Evolutionary conservation across 2,113 vertebrate genomes (phyloP), one percentile per base, ranked within the genome.

Genomic region (Bos indicus): DNA sequence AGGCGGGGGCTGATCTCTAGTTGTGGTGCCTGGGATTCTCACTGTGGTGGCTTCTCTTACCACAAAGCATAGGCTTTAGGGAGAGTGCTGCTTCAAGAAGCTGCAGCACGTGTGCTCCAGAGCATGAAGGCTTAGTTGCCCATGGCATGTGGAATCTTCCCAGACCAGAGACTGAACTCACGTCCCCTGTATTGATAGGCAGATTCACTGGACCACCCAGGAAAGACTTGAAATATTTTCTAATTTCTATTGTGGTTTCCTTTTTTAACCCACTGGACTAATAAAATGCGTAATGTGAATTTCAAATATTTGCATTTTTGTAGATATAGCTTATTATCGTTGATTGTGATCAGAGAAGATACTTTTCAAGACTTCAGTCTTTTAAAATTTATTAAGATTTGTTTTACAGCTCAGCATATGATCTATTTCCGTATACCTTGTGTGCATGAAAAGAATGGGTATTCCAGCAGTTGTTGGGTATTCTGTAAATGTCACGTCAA

Each of bases 191-290:
- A 28, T 2, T 60, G 5, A 60, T 60, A 60, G 59, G 59, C 59
- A 60, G 26, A 28, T 60, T 14, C 28, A 62, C 28, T 62, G 59
- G 28, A 62, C 26, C 5, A 62, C 5, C 59, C 28, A 62, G 12
- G 59, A 62, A 62, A 30, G 30, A 30, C 25, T 80, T 94, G 57
- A 91, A 88, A 82, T 94, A 86, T 84, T 92, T 94, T 94, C 26
- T 78, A 36, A 88, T 80, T 88, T 90, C 14, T 40, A 57, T 84
- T 62, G 23, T 28, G 52, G 64, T 48, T 62, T 88, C 26, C n/a
- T 51, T 82, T 89, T 95, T 91, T 88, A 46, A 87, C 13, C 21
- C 36, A 59, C 6, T 51, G 12, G n/a, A 13, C 46, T 93, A 85
- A 71, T 56, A 90, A 62, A 62, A 62, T 54, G 2, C 28, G 13